phyloP scores from a whole-genome alignment of 2,113 vertebrate species.

The Nycticebus coucang region DNA sequence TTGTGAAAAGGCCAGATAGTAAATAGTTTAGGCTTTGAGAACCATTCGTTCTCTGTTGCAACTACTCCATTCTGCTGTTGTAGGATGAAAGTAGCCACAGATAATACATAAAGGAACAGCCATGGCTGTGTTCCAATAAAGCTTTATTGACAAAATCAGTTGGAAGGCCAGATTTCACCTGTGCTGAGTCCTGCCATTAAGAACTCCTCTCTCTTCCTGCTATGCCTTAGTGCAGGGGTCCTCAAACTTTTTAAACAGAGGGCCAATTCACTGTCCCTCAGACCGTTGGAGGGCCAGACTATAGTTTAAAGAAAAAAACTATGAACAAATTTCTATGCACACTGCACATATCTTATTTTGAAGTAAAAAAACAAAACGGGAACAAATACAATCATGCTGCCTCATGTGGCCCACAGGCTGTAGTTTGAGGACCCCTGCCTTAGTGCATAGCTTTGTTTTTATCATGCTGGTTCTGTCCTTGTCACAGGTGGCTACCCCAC shows the following conservation, averaged over 20 bases:
- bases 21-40: not conserved
- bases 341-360: too few relatives aligned
- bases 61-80: not conserved
- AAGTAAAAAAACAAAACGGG: too few relatives aligned
- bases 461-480: not conserved
- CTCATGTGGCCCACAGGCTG: too few relatives aligned
- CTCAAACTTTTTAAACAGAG: too few relatives aligned
- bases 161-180: not conserved
- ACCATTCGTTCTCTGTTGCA: not conserved
- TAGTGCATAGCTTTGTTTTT: not conserved
- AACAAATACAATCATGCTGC: too few relatives aligned
- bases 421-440: not conserved
- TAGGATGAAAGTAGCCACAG: not conserved
- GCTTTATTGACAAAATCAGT: constrained; percentile 21
- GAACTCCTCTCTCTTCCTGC: not conserved
- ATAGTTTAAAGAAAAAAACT: too few relatives aligned
- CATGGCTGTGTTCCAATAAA: not conserved
- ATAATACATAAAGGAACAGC: not conserved
- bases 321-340: too few relatives aligned
- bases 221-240: not conserved
- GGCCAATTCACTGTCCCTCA: too few relatives aligned
- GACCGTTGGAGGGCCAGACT: too few relatives aligned
- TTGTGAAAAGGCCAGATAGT: not conserved
- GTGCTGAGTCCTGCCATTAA: not conserved
- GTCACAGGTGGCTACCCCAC: not conserved